Evolutionary conservation across 1,140 invertebrate genomes (phyloP), one percentile per base, ranked within the genome.

Genomic region (Sitobion miscanthi): DNA sequence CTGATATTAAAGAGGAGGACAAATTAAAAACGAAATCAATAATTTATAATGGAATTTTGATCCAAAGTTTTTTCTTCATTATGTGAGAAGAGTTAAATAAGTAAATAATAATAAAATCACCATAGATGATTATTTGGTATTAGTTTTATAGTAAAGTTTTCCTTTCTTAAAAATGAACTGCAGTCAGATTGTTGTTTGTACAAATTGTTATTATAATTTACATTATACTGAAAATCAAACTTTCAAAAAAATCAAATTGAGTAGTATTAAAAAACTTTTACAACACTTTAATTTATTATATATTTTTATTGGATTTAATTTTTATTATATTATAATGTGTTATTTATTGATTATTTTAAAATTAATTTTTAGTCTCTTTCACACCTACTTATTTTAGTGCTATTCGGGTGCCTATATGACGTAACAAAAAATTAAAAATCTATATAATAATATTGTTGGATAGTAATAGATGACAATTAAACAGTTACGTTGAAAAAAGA

Each of bases 231-330:
- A 77, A 77, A 77, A 77, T 77, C n/a, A 77, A 77, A 35, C 30
- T 77, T n/a, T 69, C n/a, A 17, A 20, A 77, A 77, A 77, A 77
- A 77, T 77, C 0, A n/a, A n/a, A 77, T 20, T n/a, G 3, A 77
- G 62, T 77, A 77, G 62, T 77, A 77, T 77, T 77, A 77, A n/a
- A 69, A 77, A 77, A 77, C 62, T n/a, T 77, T 77, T 77, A 77
- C n/a, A 69, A 35, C 21, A n/a, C n/a, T 77, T 77, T 77, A n/a
- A 77, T n/a, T n/a, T 77, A 77, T 77, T 17, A 77, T 77, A 17
- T n/a, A n/a, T 14, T 77, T 77, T 77, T 77, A n/a, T 77, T 77
- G n/a, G 14, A n/a, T 2, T 2, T 77, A 17, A n/a, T 77, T n/a
- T 77, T 77, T 77, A 77, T 17, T 77, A 6, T 77, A 77, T 77